A percentile compares a stretch with the other conserved stretches of the same genome.
These are phyloP conservation scores for Helicoverpa armigera DNA, from an alignment of 1,140 invertebrate genomes.

Conservation along the genomic window DNA sequence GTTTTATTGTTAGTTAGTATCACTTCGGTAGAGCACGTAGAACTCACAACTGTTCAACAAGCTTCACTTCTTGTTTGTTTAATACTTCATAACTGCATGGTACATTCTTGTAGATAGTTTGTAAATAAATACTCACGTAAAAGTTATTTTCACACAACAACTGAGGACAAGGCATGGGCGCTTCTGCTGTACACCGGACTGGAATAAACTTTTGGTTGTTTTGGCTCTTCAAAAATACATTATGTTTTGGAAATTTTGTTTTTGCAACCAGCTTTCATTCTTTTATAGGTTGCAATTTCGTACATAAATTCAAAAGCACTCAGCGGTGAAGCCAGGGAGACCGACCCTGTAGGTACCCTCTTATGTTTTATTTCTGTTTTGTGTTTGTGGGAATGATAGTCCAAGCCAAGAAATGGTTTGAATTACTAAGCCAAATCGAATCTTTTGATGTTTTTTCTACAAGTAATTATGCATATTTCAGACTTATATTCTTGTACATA, in stretches of 20 bases:
- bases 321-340: conserved; percentile 81
- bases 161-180: conserved; percentile 1
- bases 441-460: not conserved
- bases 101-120: conserved; percentile 16
- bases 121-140: conserved; percentile 4
- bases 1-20: not conserved
- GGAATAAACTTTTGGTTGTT: not conserved
- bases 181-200: not conserved
- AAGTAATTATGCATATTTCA: not conserved
- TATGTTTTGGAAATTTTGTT: conserved; percentile 63
- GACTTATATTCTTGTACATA: not conserved
- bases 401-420: conserved; percentile 8
- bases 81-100: conserved; percentile 19
- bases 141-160: not conserved
- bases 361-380: conserved; percentile 66
- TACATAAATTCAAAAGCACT: conserved; percentile 82
- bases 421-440: not conserved
- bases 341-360: conserved; percentile 88
- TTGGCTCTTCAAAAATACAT: conserved; percentile 8
- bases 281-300: conserved; percentile 85
- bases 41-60: not conserved
- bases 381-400: conserved; percentile 43
- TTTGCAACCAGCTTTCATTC: conserved; percentile 85
- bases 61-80: conserved; percentile 2
- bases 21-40: not conserved